These are phyloP conservation scores for Trichechus manatus DNA, from an alignment of 2,113 vertebrate genomes.

Conservation along the genomic window DNA sequence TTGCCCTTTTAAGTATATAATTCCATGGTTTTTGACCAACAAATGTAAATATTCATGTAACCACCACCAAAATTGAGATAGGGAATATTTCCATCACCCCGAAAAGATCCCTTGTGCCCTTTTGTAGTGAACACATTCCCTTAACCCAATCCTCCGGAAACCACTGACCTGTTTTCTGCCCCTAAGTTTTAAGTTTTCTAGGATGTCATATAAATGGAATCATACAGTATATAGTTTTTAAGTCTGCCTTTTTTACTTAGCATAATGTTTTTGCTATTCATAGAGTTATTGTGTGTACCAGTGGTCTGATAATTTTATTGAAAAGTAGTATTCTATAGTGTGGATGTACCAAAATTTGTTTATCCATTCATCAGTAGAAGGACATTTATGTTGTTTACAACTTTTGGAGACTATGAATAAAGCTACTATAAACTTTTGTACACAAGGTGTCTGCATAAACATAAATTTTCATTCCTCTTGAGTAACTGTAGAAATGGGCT, in stretches of 20 bases:
- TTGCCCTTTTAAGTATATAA: neutral
- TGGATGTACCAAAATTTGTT: neutral
- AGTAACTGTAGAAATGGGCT: neutral
- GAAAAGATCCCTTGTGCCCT: neutral
- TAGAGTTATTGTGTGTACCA: neutral
- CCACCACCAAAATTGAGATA: neutral
- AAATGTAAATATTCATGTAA: neutral
- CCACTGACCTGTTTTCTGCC: neutral
- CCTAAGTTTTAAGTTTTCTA: neutral
- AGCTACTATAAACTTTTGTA: neutral
- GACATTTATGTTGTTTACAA: neutral
- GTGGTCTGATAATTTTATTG: neutral
- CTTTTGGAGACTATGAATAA: neutral
- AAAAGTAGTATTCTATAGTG: neutral
- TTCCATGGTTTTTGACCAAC: neutral
- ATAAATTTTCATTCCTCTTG: neutral
- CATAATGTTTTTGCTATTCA: neutral
- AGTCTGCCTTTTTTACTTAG: neutral
- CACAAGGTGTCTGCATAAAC: neutral
- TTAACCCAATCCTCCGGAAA: neutral
- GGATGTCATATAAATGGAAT: neutral
- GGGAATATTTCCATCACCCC: neutral
- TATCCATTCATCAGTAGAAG: neutral
- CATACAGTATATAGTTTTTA: neutral
- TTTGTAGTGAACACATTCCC: neutral